These are phyloP conservation scores for Vanacampus margaritifer DNA, from an alignment of 2,113 vertebrate species.

Conservation along the genomic window DNA sequence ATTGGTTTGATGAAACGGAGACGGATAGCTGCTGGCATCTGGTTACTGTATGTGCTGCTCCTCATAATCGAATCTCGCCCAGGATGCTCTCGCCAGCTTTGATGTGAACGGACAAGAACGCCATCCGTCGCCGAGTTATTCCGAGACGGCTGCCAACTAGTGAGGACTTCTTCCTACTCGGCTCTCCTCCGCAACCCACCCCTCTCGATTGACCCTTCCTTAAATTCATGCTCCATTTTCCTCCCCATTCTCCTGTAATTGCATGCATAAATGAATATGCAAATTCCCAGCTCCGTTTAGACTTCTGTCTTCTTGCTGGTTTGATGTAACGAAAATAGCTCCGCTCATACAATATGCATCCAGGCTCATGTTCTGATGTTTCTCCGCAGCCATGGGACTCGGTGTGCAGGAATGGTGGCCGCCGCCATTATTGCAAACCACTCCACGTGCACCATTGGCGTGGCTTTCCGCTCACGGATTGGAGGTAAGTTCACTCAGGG, in stretches of 20 bases:
- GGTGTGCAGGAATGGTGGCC: constrained; percentile 91
- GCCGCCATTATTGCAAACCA: constrained; percentile 83
- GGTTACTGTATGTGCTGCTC: constrained; percentile 25
- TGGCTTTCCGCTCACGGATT: constrained; percentile 90
- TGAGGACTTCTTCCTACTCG: constrained; percentile 66
- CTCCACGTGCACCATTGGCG: constrained; percentile 88
- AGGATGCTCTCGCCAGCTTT: constrained; percentile 91
- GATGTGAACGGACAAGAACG: constrained; percentile 89
- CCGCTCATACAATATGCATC: constrained; percentile 63
- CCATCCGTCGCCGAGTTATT: constrained; percentile 85
- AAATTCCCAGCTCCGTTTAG: constrained; percentile 39
- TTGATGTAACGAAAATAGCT: constrained; percentile 61
- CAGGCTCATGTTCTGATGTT: constrained; percentile 50
- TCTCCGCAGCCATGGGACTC: constrained; percentile 88
- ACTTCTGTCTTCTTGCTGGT: constrained; percentile 49
- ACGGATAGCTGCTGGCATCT: constrained; percentile 45
- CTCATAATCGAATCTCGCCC: constrained; percentile 50
- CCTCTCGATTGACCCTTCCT: constrained; percentile 2
- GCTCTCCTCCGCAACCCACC: constrained; percentile 16
- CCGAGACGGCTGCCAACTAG: constrained; percentile 86
- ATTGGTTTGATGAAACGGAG: constrained; percentile 53
- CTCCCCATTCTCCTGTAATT: constrained; percentile 39
- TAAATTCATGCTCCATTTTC: constrained; percentile 43
- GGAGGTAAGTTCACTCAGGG: constrained; percentile 78
- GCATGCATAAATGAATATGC: constrained; percentile 59